A percentile compares a stretch with the other conserved stretches of the same genome.
phyloP scores from a whole-genome alignment of 2,113 vertebrate genomes.

The Neolamprologus caudopunctatus region DNA sequence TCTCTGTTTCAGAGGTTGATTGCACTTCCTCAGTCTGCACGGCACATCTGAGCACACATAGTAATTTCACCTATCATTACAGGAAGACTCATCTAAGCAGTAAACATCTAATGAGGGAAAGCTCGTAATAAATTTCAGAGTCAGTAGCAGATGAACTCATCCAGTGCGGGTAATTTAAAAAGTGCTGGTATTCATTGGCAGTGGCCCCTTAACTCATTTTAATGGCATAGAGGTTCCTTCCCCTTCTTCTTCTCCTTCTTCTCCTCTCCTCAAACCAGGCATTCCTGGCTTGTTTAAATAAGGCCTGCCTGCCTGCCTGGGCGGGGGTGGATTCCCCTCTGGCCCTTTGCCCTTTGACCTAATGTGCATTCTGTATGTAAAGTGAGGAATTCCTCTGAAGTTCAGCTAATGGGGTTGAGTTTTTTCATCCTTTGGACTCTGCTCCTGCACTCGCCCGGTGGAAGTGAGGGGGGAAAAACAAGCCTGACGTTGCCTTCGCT shows the following conservation, averaged over 20 bases:
- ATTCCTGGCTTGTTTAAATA: slow-evolving; percentile 87
- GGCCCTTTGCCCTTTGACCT: slow-evolving; percentile 85
- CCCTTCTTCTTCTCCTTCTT: slow-evolving; percentile 24
- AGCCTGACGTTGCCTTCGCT: not conserved
- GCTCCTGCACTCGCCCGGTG: slow-evolving; percentile 20
- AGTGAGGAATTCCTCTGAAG: slow-evolving; percentile 79
- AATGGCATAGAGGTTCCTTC: slow-evolving; percentile 43
- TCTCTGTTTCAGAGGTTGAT: not conserved
- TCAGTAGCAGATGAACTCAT: slow-evolving; percentile 45
- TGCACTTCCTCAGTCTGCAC: not conserved
- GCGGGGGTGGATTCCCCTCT: slow-evolving; percentile 78
- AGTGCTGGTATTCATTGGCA: slow-evolving; percentile 51
- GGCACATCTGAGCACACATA: not conserved
- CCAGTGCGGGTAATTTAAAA: slow-evolving; percentile 40
- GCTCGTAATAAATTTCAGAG: slow-evolving; percentile 30
- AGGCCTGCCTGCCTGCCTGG: slow-evolving; percentile 75
- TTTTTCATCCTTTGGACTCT: slow-evolving; percentile 51
- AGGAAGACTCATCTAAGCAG: not conserved
- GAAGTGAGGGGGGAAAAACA: slow-evolving; percentile 12
- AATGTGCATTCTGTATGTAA: slow-evolving; percentile 79
- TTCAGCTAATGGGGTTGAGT: slow-evolving; percentile 63
- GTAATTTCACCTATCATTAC: not conserved
- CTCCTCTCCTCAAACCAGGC: slow-evolving; percentile 59
- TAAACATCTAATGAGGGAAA: not conserved
- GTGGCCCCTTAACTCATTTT: slow-evolving; percentile 40